These are phyloP conservation scores for Caiman crocodilus DNA, from an alignment of 2,797 vertebrate genomes.

Conservation along the genomic window DNA sequence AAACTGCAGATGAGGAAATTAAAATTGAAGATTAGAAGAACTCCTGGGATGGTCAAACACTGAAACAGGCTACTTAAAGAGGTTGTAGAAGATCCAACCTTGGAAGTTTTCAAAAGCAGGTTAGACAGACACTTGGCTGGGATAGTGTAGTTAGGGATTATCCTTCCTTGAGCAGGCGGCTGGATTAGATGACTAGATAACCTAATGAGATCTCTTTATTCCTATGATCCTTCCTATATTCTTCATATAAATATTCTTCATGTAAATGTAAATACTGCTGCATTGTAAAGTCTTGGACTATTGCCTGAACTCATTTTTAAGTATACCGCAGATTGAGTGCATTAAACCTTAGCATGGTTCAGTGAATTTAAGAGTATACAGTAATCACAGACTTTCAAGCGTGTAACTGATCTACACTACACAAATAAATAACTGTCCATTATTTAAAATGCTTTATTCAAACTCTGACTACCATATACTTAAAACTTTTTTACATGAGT, in stretches of 20 bases:
- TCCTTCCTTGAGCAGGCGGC: no score
- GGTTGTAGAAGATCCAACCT: no score
- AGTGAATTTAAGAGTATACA: background rate
- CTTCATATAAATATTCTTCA: background rate
- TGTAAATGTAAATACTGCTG: background rate
- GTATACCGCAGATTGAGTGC: accelerated
- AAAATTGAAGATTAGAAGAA: no score
- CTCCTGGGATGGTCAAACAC: no score
- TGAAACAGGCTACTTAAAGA: no score
- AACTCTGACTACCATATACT: background rate
- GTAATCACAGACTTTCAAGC: background rate
- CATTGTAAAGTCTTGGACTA: background rate
- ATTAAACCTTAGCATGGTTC: background rate
- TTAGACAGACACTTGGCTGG: no score
- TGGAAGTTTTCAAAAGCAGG: no score
- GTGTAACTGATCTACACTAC: background rate
- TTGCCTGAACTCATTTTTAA: background rate
- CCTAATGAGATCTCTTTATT: no score
- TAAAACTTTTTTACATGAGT: slow-evolving; percentile 13
- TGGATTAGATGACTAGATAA: no score
- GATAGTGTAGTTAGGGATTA: no score
- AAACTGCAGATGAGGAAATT: no score
- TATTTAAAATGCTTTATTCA: slow-evolving; percentile 51
- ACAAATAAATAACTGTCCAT: background rate
- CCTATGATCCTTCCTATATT: background rate